Evolutionary conservation across 1,140 invertebrate species (phyloP).

Genomic region (Pteromalus puparum): DNA sequence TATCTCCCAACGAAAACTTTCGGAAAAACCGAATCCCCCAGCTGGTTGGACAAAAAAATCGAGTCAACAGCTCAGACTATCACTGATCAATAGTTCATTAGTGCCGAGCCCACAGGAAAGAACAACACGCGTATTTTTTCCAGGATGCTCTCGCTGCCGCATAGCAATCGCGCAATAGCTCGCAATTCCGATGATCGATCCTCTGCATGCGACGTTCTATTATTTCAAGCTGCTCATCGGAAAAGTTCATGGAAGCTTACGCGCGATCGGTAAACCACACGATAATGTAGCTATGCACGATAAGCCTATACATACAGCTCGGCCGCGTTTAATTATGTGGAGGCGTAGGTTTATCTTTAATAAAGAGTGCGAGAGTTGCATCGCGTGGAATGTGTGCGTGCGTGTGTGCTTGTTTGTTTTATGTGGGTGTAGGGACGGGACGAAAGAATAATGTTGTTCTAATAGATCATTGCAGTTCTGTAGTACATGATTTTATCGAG

Average conservation of each 20-base stretch:
- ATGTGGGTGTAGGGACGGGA: no score
- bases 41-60: not conserved
- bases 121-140: constrained; percentile 11
- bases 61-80: not conserved
- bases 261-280: not conserved
- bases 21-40: no score
- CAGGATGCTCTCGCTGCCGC: not conserved
- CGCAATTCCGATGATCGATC: not conserved
- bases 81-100: constrained; percentile 14
- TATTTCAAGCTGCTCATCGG: not conserved
- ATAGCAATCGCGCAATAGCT: not conserved
- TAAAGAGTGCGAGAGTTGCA: not conserved
- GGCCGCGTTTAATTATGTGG: not conserved
- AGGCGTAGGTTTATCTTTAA: not conserved
- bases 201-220: not conserved
- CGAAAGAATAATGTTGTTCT: not conserved
- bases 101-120: not conserved
- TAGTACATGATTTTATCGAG: no score
- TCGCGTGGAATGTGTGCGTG: not conserved
- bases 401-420: no score
- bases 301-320: not conserved
- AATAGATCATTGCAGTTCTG: no score
- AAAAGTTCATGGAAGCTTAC: not conserved
- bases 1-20: no score
- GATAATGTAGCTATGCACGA: not conserved